Base-by-base conservation (phyloP, 2,113 vertebrate genomes). In the Panthera tigris region DNA sequence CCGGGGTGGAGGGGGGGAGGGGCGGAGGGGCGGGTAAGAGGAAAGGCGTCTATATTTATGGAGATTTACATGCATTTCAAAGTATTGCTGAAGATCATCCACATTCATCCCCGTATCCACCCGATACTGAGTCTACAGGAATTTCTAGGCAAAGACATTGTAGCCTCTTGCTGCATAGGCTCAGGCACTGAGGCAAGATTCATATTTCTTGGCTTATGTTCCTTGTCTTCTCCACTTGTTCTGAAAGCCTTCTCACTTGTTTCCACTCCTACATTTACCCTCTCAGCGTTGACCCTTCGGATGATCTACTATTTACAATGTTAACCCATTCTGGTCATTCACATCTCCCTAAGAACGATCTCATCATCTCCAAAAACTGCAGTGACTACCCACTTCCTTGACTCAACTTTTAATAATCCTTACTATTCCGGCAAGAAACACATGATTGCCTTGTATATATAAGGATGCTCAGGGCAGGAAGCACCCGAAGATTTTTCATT, bases 1-100 rank as follows among this genome's bases (percentile, higher is more conserved):
- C 33, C 4, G 11, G 7, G 14, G 8, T 0, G 45, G 41, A 7
- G 41, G 41, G 41, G 1, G 7, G 7, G 45, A n/a, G n/a, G n/a
- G n/a, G n/a, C n/a, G n/a, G n/a, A n/a, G 41, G 11, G 4, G 14
- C 45, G 36, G 14, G 14, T 25, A 73, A 52, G 45, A 73, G 57
- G 19, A 78, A 74, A 39, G 0, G 11, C 3, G 23, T 45, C 12
- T 73, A 6, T 36, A 25, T 61, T 71, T 74, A n/a, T 14, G 18
- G 9, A 69, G 7, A 0, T 74, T 16, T n/a, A 8, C 15, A 9
- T 41, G 15, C 27, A 79, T 68, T 66, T 89, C 52, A 66, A 7
- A 50, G 31, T 31, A 23, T 29, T 33, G 21, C 12, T 8, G 36
- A 19, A 78, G 86, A 16, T 69, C 4, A 63, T 21, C 3, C 7